phyloP scores from a whole-genome alignment of 2,797 vertebrate species.

The Apogon talboti region DNA sequence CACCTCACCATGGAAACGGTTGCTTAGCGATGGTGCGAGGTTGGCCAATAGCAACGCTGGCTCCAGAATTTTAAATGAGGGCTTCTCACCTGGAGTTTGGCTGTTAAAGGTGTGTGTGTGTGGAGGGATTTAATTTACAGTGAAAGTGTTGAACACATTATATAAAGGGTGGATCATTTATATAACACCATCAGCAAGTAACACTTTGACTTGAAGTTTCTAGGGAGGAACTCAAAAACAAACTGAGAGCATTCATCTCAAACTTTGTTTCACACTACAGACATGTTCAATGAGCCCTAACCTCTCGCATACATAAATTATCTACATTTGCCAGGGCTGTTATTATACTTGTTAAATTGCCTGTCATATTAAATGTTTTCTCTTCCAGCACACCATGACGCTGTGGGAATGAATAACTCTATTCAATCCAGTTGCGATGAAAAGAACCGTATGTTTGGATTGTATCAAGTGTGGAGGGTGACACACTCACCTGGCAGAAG shows the following conservation, averaged over 20 bases:
- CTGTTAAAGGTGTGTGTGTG: constrained; percentile 5
- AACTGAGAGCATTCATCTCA: constrained; percentile 9
- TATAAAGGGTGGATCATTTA: not conserved
- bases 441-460: too few relatives aligned
- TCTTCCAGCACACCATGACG: not conserved
- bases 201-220: not conserved
- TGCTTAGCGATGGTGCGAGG: constrained; percentile 34
- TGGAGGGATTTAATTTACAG: constrained; percentile 1
- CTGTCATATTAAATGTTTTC: not conserved
- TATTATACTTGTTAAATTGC: constrained; percentile 7
- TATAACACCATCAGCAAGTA: not conserved
- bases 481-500: constrained; percentile 93
- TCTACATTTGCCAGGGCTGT: not conserved
- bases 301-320: constrained; percentile 1
- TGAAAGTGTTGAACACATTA: not conserved
- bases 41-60: constrained; percentile 19
- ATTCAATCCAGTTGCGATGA: too few relatives aligned
- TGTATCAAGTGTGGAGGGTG: not conserved
- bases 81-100: constrained; percentile 41
- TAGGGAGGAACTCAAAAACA: constrained; percentile 1
- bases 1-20: constrained; percentile 67
- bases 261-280: not conserved
- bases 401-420: too few relatives aligned
- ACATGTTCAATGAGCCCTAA: constrained; percentile 16
- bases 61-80: constrained; percentile 37